These are phyloP conservation scores for Melikaiella ostensackeni DNA, from an alignment of 2,888 invertebrate species.

Conservation along the genomic window DNA sequence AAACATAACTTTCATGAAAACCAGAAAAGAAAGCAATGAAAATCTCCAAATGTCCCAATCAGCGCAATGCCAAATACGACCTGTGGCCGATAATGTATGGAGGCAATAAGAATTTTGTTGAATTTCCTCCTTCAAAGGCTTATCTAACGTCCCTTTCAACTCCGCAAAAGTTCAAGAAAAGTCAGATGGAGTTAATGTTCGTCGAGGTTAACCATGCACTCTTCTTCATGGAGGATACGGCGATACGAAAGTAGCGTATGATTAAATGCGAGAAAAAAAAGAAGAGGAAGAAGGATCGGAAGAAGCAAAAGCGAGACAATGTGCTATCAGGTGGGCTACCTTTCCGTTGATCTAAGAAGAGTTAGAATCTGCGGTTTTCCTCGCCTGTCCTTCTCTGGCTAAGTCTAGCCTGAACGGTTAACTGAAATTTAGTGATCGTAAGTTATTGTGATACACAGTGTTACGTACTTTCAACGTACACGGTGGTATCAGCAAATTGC, in stretches of 20 bases:
- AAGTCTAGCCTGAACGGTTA: slow-evolving; percentile 60
- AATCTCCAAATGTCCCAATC: no score
- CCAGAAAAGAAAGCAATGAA: no score
- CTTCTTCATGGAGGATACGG: slow-evolving; percentile 22
- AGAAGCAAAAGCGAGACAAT: slow-evolving; percentile 32
- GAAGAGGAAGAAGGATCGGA: slow-evolving; percentile 52
- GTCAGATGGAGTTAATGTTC: slow-evolving; percentile 42
- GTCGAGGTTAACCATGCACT: slow-evolving; percentile 50
- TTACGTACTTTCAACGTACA: slow-evolving; percentile 39
- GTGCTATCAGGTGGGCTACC: slow-evolving; percentile 41
- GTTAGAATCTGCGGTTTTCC: slow-evolving; percentile 58
- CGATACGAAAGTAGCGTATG: slow-evolving; percentile 47
- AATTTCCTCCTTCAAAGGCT: no score
- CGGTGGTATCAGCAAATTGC: slow-evolving; percentile 62
- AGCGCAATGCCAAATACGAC: no score
- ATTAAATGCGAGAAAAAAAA: slow-evolving; percentile 57
- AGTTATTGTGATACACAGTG: slow-evolving; percentile 56
- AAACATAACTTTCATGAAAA: no score
- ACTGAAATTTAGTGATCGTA: slow-evolving; percentile 73
- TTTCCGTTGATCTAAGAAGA: slow-evolving; percentile 57
- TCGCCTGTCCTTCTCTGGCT: slow-evolving; percentile 50
- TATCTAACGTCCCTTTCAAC: not conserved
- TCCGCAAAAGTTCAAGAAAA: slow-evolving; percentile 22
- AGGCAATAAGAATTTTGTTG: no score
- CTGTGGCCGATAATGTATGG: no score